Conservation (phyloP, 2,113 vertebrate genomes). For the Lathamus discolor region DNA sequence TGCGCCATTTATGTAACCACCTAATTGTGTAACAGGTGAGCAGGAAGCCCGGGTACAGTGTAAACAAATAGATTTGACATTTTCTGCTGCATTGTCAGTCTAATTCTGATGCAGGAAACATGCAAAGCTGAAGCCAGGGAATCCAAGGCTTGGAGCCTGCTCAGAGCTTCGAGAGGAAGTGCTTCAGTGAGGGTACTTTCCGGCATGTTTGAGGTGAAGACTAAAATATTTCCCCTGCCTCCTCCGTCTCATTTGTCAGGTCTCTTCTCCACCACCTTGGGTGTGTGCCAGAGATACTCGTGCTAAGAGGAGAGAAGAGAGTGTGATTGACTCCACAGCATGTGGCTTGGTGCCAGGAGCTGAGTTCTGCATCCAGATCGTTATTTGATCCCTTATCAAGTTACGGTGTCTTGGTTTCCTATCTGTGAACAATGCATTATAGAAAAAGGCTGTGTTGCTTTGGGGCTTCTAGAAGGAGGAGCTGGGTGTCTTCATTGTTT, state of each 20-base stretch:
- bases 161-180: background rate
- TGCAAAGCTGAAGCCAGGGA: background rate
- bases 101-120: background rate
- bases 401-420: background rate
- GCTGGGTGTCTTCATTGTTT: background rate
- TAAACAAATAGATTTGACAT: constrained; percentile 13
- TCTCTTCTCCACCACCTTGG: background rate
- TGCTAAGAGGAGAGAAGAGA: background rate
- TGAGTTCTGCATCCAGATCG: background rate
- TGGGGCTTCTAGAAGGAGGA: background rate
- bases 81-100: background rate
- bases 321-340: background rate
- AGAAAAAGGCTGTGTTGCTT: background rate
- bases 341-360: background rate
- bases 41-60: background rate
- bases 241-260: background rate
- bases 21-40: background rate
- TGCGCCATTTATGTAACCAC: background rate
- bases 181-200: background rate
- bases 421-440: background rate
- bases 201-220: background rate
- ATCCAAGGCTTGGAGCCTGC: background rate
- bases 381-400: background rate
- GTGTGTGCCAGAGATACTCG: background rate
- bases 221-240: background rate